These are phyloP conservation scores for Heliopora coerulea DNA, from an alignment of 92 coral and sea anemone species.

Conservation along the genomic window DNA sequence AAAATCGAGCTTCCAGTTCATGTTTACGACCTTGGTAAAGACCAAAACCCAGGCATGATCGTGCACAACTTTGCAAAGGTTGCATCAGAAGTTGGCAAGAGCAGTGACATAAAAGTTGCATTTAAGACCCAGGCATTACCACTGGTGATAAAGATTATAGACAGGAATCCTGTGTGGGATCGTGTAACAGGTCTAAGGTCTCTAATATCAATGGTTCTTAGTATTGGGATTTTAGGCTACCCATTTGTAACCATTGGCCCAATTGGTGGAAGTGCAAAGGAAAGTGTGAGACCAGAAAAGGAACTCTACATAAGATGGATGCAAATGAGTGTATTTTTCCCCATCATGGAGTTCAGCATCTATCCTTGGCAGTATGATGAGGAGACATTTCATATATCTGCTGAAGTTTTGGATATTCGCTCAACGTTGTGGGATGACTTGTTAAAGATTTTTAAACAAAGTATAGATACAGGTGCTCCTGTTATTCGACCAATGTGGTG, in stretches of 20 bases:
- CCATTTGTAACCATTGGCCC: slow-evolving; percentile 78
- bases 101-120: slow-evolving; percentile 68
- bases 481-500: slow-evolving; percentile 82
- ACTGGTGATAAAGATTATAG: slow-evolving; percentile 61
- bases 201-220: slow-evolving; percentile 71
- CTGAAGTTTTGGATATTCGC: slow-evolving; percentile 54
- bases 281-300: slow-evolving; percentile 50
- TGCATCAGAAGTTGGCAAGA: slow-evolving; percentile 63
- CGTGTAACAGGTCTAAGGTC: slow-evolving; percentile 64
- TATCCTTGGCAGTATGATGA: slow-evolving; percentile 80
- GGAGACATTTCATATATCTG: slow-evolving; percentile 59
- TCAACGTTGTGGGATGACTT: slow-evolving; percentile 54
- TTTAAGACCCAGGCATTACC: slow-evolving; percentile 62
- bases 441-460: slow-evolving; percentile 54
- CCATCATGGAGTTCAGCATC: slow-evolving; percentile 73
- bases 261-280: slow-evolving; percentile 66
- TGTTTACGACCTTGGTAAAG: slow-evolving; percentile 45
- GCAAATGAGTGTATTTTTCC: slow-evolving; percentile 69
- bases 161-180: slow-evolving; percentile 67
- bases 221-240: slow-evolving; percentile 73
- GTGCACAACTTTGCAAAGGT: slow-evolving; percentile 60
- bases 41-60: slow-evolving; percentile 60
- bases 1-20: slow-evolving; percentile 60
- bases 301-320: slow-evolving; percentile 83
- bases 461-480: slow-evolving; percentile 58